Evolutionary conservation across 2,113 vertebrate species (phyloP).

Genomic region (Myrmecobius fasciatus): DNA sequence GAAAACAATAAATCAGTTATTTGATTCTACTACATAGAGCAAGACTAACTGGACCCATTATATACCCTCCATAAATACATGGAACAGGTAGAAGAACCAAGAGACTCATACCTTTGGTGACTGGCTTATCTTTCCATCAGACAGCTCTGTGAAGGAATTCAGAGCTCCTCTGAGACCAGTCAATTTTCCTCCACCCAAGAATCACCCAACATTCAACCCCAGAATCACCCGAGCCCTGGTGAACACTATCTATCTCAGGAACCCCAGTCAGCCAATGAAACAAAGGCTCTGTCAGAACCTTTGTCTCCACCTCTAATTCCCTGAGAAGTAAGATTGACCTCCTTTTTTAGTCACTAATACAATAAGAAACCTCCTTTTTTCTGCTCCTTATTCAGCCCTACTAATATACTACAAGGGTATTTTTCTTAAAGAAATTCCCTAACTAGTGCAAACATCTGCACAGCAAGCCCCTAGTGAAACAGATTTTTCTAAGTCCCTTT

Average conservation of each 20-base stretch:
- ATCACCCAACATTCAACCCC: constrained; percentile 19
- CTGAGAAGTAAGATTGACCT: constrained; percentile 23
- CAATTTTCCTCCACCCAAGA: constrained; percentile 1
- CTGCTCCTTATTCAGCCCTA: not conserved
- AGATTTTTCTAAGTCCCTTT: not conserved
- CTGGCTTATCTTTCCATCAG: constrained; percentile 44
- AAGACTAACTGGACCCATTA: constrained; percentile 57
- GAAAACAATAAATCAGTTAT: constrained; percentile 42
- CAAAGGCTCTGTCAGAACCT: not conserved
- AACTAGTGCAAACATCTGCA: not conserved
- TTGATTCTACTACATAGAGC: constrained; percentile 49
- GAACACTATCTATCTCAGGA: constrained; percentile 15
- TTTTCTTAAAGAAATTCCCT: constrained; percentile 6
- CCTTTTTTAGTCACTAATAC: not conserved
- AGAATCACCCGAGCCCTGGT: not conserved
- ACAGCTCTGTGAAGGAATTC: constrained; percentile 22
- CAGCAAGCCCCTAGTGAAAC: not conserved
- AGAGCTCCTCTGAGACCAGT: constrained; percentile 33
- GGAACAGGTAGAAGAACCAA: constrained; percentile 55
- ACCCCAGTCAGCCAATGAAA: not conserved
- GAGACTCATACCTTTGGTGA: constrained; percentile 60
- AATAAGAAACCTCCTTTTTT: not conserved
- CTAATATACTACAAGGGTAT: not conserved
- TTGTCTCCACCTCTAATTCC: not conserved
- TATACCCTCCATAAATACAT: constrained; percentile 7